Evolutionary conservation across 64 coral and sea anemone species (phyloP).

Genomic region (Astreopora myriophthalma): DNA sequence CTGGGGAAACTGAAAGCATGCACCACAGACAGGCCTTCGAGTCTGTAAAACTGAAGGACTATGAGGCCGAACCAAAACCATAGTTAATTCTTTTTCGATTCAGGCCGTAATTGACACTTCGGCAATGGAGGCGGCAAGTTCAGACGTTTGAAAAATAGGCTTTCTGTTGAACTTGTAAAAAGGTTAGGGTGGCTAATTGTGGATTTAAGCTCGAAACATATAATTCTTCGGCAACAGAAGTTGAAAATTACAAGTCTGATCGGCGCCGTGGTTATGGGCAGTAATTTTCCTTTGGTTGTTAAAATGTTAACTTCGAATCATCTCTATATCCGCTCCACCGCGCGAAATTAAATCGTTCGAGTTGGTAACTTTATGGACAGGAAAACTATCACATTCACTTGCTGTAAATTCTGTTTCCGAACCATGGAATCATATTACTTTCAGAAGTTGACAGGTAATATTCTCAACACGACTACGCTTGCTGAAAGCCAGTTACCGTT

Average conservation of each 20-base stretch:
- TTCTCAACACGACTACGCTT: background rate
- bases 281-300: conserved; percentile 41
- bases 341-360: conserved; percentile 48
- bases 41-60: background rate
- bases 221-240: conserved; percentile 28
- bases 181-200: conserved; percentile 47
- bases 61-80: background rate
- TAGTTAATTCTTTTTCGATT: conserved; percentile 18
- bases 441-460: background rate
- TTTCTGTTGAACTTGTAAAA: conserved; percentile 10
- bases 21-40: conserved; percentile 23
- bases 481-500: background rate
- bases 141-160: conserved; percentile 36
- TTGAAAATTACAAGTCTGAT: conserved; percentile 1
- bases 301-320: background rate
- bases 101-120: conserved; percentile 23
- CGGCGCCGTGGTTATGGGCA: background rate
- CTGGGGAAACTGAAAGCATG: no score
- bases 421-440: background rate
- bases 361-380: conserved; percentile 19
- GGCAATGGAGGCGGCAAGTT: conserved; percentile 38
- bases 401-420: conserved; percentile 9
- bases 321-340: background rate
- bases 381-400: conserved; percentile 45
- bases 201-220: conserved; percentile 47